Base-by-base conservation (phyloP, 2,113 vertebrate genomes). In the Tringa solitaria region DNA sequence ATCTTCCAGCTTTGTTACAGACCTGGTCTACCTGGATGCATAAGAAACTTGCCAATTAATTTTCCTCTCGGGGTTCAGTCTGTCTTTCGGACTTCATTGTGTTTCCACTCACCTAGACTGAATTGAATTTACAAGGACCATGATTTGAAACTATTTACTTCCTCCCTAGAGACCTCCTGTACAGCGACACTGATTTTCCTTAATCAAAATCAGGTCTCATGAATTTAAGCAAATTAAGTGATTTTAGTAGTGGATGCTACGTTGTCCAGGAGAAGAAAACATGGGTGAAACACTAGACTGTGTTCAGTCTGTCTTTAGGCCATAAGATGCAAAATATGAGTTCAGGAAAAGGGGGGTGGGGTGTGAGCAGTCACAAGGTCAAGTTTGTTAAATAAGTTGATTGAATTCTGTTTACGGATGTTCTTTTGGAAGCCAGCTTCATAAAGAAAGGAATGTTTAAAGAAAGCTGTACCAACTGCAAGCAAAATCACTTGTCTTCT, bases 121-220 rank as follows among this genome's bases (percentile, higher is more conserved):
- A 95, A 68, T 19, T 86, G 46, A 75, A 86, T 88, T 84, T 93
- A 72, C 57, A 50, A 90, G 57, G 75, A 84, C 59, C 48, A 87
- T 87, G 90, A 79, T 83, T 23, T 84, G 46, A 67, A 96, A 32
- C 46, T 77, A 60, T 74, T 94, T 77, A 12, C 82, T 96, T 90
- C 51, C 22, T 94, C 48, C 30, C 33, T 86, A 32, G 85, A 75
- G 83, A 54, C 35, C 19, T 88, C 48, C 61, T 2, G 5, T 86
- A 46, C 33, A 59, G 19, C 30, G 33, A 88, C 8, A 60, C 56
- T 90, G 68, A 70, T 90, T 77, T 94, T 79, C 6, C n/a, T 83
- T 68, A 86, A 90, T 86, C 73, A 35, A n/a, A 90, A 78, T 90
- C 43, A 86, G 43, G 6, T 45, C 30, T 78, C 26, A 26, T 8